Evolutionary conservation across 2,888 invertebrate species (phyloP).

Genomic region (Cantharis rustica): DNA sequence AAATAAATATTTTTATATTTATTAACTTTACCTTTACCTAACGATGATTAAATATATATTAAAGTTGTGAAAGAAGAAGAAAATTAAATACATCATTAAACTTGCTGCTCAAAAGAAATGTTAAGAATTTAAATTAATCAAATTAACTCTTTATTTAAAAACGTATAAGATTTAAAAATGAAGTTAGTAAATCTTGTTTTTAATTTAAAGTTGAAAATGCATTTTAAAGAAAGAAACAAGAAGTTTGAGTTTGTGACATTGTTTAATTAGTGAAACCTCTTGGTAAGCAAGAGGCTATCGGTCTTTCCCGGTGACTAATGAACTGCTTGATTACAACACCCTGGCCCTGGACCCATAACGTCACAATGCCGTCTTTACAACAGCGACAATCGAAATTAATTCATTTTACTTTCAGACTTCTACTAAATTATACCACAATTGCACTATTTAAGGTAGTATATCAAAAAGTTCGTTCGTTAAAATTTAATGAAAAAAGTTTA

Average conservation of each 20-base stretch:
- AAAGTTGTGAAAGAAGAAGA: background rate
- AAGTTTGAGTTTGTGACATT: conserved; percentile 43
- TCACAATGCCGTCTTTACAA: conserved; percentile 30
- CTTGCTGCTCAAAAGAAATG: background rate
- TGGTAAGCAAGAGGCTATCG: conserved; percentile 52
- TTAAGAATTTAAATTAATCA: background rate
- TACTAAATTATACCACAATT: conserved; percentile 28
- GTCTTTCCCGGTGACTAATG: conserved; percentile 57
- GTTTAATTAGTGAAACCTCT: conserved; percentile 55
- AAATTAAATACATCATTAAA: background rate
- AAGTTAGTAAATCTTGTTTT: background rate
- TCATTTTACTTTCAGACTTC: conserved; percentile 46
- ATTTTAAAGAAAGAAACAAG: conserved; percentile 13
- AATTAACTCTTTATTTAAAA: background rate
- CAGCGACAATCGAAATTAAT: conserved; percentile 54
- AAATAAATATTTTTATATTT: no score
- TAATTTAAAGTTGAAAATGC: background rate
- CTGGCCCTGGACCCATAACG: conserved; percentile 27
- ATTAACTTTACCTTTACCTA: no score
- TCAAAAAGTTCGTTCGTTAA: conserved; percentile 24
- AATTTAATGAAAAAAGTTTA: conserved; percentile 5
- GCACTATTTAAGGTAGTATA: conserved; percentile 15
- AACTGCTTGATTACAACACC: conserved; percentile 54
- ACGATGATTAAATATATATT: background rate
- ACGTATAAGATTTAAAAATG: background rate